Evolutionary conservation across 2,113 vertebrate species (phyloP).

Genomic region (Pogona vitticeps): DNA sequence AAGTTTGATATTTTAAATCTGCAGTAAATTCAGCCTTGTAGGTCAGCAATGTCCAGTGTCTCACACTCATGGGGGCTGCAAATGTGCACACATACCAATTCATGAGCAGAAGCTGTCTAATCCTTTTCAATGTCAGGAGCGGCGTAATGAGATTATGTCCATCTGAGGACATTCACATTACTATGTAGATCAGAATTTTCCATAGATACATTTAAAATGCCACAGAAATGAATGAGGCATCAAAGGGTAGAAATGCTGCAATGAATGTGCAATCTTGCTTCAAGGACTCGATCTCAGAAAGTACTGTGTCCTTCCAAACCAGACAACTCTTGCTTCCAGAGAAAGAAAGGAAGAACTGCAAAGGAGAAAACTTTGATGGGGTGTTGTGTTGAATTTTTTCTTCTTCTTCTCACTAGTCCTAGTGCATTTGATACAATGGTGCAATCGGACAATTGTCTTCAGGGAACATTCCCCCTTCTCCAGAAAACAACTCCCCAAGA

Average conservation of each 20-base stretch:
- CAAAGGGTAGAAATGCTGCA: neutral
- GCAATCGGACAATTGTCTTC: slow-evolving; percentile 7
- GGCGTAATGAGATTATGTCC: neutral
- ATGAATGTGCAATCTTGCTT: neutral
- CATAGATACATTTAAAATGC: neutral
- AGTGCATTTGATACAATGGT: neutral
- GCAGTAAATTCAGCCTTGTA: neutral
- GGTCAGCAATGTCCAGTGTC: neutral
- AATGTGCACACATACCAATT: neutral
- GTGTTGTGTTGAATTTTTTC: neutral
- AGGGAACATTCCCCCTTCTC: neutral
- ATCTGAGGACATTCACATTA: neutral
- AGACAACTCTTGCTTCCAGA: neutral
- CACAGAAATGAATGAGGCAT: neutral
- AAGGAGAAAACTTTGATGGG: too few relatives aligned
- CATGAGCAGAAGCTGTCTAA: neutral
- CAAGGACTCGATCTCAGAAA: neutral
- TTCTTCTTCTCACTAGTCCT: neutral
- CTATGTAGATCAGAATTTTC: neutral
- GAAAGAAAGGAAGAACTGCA: neutral
- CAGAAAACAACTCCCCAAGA: slow-evolving; percentile 41
- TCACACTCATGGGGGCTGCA: neutral
- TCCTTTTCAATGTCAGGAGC: neutral
- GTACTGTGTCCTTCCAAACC: neutral
- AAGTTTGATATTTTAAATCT: neutral